Evolutionary conservation across 30 jellyfish, hydroid and myxozoan genomes (phyloP), one percentile per base, ranked within the genome.

Genomic region (Hydractinia echinata): DNA sequence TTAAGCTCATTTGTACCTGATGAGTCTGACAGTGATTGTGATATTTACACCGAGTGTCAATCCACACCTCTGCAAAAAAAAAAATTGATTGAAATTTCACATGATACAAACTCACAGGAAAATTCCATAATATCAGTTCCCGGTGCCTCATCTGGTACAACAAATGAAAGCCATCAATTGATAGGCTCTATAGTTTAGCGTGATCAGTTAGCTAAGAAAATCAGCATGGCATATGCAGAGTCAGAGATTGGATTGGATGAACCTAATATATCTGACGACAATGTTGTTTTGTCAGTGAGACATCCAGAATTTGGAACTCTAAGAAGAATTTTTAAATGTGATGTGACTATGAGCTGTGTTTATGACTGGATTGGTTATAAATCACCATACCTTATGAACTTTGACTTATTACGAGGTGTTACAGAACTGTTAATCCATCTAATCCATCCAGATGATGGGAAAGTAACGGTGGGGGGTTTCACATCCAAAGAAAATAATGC

Each of bases 401-500:
- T 62, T 62, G 30, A 62, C 73, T 50, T 62, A 50, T 15, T 15
- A 62, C 30, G 16, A 39, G 30, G 30, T 10, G 30, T 15, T 5
- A 62, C 73, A 62, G 10, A 15, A 62, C n/a, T n/a, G n/a, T n/a
- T n/a, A n/a, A n/a, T n/a, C n/a, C n/a, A n/a, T n/a, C n/a, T n/a
- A n/a, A n/a, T n/a, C n/a, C n/a, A n/a, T n/a, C n/a, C n/a, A n/a
- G n/a, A n/a, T n/a, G n/a, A n/a, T n/a, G n/a, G n/a, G n/a, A n/a
- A n/a, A n/a, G n/a, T n/a, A n/a, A n/a, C n/a, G n/a, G n/a, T n/a
- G n/a, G n/a, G n/a, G n/a, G n/a, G n/a, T n/a, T n/a, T n/a, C n/a
- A n/a, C n/a, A n/a, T n/a, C 30, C 73, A 10, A 62, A 62, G 73
- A 62, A 10, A 62, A 39, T 62, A 50, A 62, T 62, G 30, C 73